These are phyloP conservation scores for Brachypterus glaber DNA, from an alignment of 2,888 invertebrate genomes.

Conservation along the genomic window DNA sequence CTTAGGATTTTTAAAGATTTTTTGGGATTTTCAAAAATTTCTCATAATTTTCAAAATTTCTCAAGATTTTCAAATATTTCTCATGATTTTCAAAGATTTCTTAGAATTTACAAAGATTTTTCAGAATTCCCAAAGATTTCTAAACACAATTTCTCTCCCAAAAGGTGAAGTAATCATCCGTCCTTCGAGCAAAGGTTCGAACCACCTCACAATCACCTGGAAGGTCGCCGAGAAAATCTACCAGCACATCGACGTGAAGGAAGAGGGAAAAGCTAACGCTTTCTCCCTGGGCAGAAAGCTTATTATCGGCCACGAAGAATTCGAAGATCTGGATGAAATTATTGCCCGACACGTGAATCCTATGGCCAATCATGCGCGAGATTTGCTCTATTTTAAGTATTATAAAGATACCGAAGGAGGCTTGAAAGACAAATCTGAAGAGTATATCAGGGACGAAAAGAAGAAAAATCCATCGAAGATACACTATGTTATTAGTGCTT, in stretches of 20 bases:
- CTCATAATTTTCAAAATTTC: no score
- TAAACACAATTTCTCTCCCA: background rate
- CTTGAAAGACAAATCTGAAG: slow-evolving; percentile 79
- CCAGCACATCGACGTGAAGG: slow-evolving; percentile 93
- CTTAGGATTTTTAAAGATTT: no score
- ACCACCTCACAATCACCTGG: slow-evolving; percentile 97
- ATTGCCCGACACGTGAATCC: slow-evolving; percentile 94
- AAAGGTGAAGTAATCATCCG: slow-evolving; percentile 90
- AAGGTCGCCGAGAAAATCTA: slow-evolving; percentile 91
- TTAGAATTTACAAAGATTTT: background rate
- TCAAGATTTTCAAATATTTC: no score
- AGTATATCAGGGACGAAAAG: slow-evolving; percentile 79
- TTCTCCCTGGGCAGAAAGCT: slow-evolving; percentile 85
- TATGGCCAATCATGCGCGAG: slow-evolving; percentile 89
- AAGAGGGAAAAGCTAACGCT: slow-evolving; percentile 92
- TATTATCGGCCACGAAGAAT: slow-evolving; percentile 86
- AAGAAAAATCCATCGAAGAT: slow-evolving; percentile 79
- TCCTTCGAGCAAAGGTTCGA: slow-evolving; percentile 89
- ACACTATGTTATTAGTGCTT: slow-evolving; percentile 77
- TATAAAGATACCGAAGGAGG: slow-evolving; percentile 70
- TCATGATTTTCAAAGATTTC: background rate
- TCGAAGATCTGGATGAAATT: slow-evolving; percentile 98
- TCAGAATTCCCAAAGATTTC: background rate
- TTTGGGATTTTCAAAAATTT: no score
- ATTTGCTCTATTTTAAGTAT: slow-evolving; percentile 86